Base-by-base conservation (phyloP, 2,797 vertebrate species). In the Cossypha niveicapilla region DNA sequence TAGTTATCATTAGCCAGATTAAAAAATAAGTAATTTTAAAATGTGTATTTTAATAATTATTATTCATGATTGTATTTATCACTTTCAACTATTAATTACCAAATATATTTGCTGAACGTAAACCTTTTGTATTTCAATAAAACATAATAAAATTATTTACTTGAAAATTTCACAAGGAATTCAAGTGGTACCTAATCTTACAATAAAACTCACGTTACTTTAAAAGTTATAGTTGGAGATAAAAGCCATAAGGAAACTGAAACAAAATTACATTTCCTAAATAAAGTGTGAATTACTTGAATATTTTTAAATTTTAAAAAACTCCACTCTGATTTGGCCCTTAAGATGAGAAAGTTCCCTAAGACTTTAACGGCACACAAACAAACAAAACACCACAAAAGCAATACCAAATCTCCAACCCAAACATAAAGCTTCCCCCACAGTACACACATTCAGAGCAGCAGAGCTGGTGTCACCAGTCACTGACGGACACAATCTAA, bases 91-190 rank as follows among this genome's bases (percentile, higher is more conserved):
- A 81, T 92, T 89, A 95, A 93, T 73, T 93, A 94, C 94, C 93
- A 97, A 96, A 93, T 96, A 89, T 56, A 73, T 92, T 93, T 96
- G 79, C 74, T 96, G 94, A 86, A 94, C 7, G 58, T 79, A 96
- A 97, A 90, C 85, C 85, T 92, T 97, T 96, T 97, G 92, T 97
- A 96, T 93, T 97, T 95, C 86, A 95, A 96, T 96, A 96, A 97
- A 95, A 85, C 76, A 91, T 39, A 92, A 95, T 93, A 94, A 96
- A 90, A 92, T 70, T 90, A 92, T 93, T 89, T 95, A 77, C 93
- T 91, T 94, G 73, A 91, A 89, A 75, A 91, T 76, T 77, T 67
- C 74, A 51, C 22, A 47, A 25, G 21, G 39, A 79, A 65, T 30
- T 50, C 18, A 76, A 65, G 0, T 17, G 15, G 10, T 68, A 41